phyloP scores from a whole-genome alignment of 2,888 invertebrate species.

The Mimumesa dahlbomi region DNA sequence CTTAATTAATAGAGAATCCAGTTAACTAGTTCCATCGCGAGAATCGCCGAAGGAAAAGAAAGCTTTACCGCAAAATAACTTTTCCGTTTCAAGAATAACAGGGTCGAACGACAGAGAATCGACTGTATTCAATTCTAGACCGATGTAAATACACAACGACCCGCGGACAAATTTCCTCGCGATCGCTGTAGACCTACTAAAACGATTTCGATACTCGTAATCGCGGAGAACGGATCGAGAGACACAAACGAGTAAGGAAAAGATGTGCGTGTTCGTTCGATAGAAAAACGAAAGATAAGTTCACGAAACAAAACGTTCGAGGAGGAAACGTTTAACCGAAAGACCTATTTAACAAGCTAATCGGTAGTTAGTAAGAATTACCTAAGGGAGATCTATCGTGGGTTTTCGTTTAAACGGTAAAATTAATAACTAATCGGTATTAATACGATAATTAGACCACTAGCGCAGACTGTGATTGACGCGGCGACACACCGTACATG shows the following conservation, averaged over 20 bases:
- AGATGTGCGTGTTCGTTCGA: too few relatives aligned
- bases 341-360: slow-evolving; percentile 33
- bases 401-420: slow-evolving; percentile 39
- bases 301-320: not conserved
- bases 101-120: too few relatives aligned
- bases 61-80: too few relatives aligned
- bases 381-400: slow-evolving; percentile 58
- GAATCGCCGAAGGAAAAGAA: not conserved
- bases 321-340: slow-evolving; percentile 3
- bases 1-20: slow-evolving; percentile 38
- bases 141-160: too few relatives aligned
- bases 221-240: too few relatives aligned
- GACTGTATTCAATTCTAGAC: too few relatives aligned
- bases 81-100: too few relatives aligned
- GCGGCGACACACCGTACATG: not conserved
- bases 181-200: too few relatives aligned
- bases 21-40: not conserved
- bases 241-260: too few relatives aligned
- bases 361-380: slow-evolving; percentile 35
- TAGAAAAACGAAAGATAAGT: not conserved
- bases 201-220: too few relatives aligned
- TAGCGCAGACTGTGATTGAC: slow-evolving; percentile 19
- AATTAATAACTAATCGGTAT: slow-evolving; percentile 33
- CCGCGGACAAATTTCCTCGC: too few relatives aligned
- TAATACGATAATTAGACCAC: not conserved